Percentiles rank a stretch among this genome's conserved stretches.
Conservation (phyloP, 2,113 vertebrate species). For the Murina feae region DNA sequence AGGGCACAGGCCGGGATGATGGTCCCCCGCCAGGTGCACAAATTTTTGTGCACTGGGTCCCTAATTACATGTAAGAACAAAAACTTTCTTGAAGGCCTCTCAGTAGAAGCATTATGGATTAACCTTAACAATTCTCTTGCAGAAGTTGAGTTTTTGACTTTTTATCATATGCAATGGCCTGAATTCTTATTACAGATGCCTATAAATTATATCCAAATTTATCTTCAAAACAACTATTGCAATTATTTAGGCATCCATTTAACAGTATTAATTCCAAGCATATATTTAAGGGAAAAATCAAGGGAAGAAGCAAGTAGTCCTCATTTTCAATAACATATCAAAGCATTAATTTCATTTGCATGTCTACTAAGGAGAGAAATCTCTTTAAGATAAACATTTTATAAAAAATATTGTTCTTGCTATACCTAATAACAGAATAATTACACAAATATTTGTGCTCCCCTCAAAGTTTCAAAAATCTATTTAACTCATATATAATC, state of each 20-base stretch:
- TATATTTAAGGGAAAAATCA: not conserved
- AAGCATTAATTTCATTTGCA: slow-evolving; percentile 1
- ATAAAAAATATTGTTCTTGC: not conserved
- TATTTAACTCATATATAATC: slow-evolving; percentile 21
- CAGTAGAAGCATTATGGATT: not conserved
- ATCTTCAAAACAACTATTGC: not conserved
- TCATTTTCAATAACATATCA: slow-evolving; percentile 9
- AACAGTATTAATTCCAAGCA: not conserved
- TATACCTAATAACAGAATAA: slow-evolving; percentile 30
- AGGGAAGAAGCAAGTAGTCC: not conserved
- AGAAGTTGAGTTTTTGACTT: not conserved
- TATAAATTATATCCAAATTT: slow-evolving; percentile 14
- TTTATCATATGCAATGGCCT: not conserved
- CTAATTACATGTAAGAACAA: not conserved
- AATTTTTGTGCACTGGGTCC: too few species aligned
- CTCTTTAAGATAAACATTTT: not conserved
- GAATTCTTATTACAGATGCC: not conserved
- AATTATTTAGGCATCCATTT: not conserved
- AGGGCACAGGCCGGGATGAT: too few species aligned
- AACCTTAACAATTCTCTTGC: not conserved
- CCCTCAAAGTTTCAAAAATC: not conserved
- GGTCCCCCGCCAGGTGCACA: too few species aligned
- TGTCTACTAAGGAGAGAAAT: not conserved
- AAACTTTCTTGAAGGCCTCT: not conserved
- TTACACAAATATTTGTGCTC: slow-evolving; percentile 7